phyloP scores from a whole-genome alignment of 2,888 invertebrate genomes.

The Lissocephala sabroskyi region DNA sequence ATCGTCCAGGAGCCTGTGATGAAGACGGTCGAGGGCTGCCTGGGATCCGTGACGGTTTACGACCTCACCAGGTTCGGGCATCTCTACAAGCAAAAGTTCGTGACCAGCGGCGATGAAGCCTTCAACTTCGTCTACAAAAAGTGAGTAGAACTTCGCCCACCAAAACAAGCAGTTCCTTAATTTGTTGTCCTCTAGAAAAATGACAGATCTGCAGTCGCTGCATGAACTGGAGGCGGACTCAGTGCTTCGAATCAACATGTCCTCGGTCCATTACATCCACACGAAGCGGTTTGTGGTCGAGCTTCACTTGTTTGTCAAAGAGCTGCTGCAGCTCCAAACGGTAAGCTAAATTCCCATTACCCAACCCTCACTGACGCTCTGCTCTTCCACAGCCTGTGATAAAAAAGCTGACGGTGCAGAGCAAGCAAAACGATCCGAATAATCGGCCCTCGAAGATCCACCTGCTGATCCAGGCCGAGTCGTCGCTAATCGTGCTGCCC shows the following conservation, averaged over 20 bases:
- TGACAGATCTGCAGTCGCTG: conserved; percentile 27
- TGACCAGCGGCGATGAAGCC: conserved; percentile 86
- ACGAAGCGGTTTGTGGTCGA: conserved; percentile 94
- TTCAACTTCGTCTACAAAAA: conserved; percentile 82
- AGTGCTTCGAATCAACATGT: conserved; percentile 80
- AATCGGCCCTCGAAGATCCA: conserved; percentile 66
- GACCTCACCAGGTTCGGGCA: conserved; percentile 87
- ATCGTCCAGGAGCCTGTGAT: conserved; percentile 70
- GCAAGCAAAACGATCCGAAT: conserved; percentile 36
- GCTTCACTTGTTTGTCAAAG: conserved; percentile 87
- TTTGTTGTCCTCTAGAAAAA: conserved; percentile 28
- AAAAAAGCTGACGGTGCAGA: conserved; percentile 65
- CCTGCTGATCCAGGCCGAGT: conserved; percentile 71
- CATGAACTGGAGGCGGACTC: conserved; percentile 57
- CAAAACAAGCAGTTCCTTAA: too few species aligned
- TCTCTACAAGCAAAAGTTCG: conserved; percentile 86
- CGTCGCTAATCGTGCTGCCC: conserved; percentile 90
- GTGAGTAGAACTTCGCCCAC: conserved; percentile 37
- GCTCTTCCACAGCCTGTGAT: conserved; percentile 61
- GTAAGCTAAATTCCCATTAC: conserved; percentile 75
- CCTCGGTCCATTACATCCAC: conserved; percentile 93
- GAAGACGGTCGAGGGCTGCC: conserved; percentile 78
- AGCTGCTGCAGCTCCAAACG: conserved; percentile 87
- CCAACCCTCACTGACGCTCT: too few species aligned
- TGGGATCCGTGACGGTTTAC: conserved; percentile 84